Conservation (phyloP, 1,140 invertebrate species). For the Megalonaias nervosa region DNA sequence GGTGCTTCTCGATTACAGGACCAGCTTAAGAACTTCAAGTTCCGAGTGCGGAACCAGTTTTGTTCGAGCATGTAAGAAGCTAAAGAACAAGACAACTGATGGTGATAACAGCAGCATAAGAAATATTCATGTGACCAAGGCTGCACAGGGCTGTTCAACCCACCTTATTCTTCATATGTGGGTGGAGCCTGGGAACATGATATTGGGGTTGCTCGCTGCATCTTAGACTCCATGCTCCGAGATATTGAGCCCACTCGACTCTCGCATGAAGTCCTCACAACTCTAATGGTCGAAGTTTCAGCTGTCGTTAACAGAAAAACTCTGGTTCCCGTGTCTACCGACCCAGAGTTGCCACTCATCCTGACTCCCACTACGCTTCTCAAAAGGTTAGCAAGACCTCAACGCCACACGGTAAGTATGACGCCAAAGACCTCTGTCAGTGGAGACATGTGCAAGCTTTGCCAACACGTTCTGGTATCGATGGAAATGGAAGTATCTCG, state of each 20-base stretch:
- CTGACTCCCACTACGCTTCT: constrained; percentile 20
- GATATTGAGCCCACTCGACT: not conserved
- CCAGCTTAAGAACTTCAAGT: too few species aligned
- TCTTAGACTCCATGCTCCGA: not conserved
- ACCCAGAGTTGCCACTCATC: constrained; percentile 19
- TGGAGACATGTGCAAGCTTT: constrained; percentile 32
- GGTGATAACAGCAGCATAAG: too few species aligned
- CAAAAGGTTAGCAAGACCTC: constrained; percentile 14
- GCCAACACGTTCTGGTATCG: constrained; percentile 25
- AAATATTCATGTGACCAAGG: too few species aligned
- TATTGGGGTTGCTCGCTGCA: constrained; percentile 13
- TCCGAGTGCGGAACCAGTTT: too few species aligned
- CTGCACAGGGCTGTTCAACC: not conserved
- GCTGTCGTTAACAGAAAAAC: constrained; percentile 38
- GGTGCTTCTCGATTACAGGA: too few species aligned
- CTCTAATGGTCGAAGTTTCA: constrained; percentile 33
- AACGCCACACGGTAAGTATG: too few species aligned
- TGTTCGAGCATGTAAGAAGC: too few species aligned
- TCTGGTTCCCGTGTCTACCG: constrained; percentile 30
- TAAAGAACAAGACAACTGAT: too few species aligned
- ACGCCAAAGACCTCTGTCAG: constrained; percentile 19
- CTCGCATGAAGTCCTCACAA: constrained; percentile 27
- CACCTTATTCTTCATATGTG: not conserved
- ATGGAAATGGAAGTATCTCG: constrained; percentile 14
- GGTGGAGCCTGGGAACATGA: not conserved